These are phyloP conservation scores for Pachycephala philippinensis DNA, from an alignment of 2,113 vertebrate species.

Conservation along the genomic window DNA sequence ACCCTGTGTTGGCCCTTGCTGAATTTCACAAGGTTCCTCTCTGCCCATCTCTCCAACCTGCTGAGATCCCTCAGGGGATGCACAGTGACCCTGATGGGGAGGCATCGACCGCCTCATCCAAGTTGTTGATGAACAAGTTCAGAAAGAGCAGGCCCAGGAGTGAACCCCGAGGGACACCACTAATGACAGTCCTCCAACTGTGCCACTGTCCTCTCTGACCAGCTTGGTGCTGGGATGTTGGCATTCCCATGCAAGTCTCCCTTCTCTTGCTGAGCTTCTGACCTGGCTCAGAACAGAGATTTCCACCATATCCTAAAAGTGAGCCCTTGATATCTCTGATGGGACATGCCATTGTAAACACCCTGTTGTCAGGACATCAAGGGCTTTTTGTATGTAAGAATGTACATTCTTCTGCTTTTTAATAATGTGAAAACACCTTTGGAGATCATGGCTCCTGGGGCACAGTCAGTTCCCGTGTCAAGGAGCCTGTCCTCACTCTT, in stretches of 20 bases:
- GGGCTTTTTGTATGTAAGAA: neutral
- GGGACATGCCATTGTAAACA: neutral
- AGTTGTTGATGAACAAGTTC: neutral
- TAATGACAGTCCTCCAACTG: neutral
- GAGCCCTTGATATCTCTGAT: neutral
- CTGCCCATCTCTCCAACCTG: neutral
- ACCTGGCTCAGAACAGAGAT: neutral
- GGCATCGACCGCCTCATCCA: neutral
- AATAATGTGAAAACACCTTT: neutral
- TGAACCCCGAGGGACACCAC: neutral
- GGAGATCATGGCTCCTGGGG: neutral
- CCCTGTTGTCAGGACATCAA: neutral
- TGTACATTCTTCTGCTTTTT: neutral
- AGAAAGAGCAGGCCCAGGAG: neutral
- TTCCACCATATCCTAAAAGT: neutral
- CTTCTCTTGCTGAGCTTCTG: neutral
- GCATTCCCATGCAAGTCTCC: neutral
- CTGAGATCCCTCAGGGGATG: neutral
- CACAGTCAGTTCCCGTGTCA: neutral
- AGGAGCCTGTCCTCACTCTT: neutral
- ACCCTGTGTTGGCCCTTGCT: neutral
- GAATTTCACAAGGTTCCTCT: neutral
- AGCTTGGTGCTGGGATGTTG: neutral
- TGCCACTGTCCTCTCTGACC: neutral
- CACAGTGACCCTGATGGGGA: neutral